These are phyloP conservation scores for Liparis tanakae DNA, from an alignment of 2,797 vertebrate genomes.

Conservation along the genomic window DNA sequence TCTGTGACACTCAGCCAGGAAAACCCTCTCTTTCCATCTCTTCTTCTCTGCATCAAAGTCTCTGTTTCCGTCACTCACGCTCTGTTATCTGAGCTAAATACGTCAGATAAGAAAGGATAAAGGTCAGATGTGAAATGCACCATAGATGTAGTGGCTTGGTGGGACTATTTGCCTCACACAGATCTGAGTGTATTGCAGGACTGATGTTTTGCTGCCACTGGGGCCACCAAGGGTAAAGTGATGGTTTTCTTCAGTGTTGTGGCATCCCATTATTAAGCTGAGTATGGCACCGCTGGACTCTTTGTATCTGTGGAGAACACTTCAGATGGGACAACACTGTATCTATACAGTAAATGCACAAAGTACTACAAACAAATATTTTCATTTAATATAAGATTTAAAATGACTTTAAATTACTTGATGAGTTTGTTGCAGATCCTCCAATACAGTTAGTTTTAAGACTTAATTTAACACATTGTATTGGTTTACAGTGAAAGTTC, in stretches of 20 bases:
- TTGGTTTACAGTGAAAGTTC: too few relatives aligned
- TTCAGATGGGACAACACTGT: too few relatives aligned
- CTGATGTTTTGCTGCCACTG: slow-evolving; percentile 18
- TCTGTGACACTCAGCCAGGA: slow-evolving; percentile 70
- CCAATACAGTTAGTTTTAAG: too few relatives aligned
- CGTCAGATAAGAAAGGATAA: slow-evolving; percentile 47
- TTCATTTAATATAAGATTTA: too few relatives aligned
- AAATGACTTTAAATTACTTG: too few relatives aligned
- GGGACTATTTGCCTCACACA: slow-evolving; percentile 6
- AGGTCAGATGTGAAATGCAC: background rate
- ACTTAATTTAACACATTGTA: too few relatives aligned
- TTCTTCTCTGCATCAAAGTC: slow-evolving; percentile 23
- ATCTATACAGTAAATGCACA: too few relatives aligned
- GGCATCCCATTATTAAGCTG: slow-evolving; percentile 16
- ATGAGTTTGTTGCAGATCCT: too few relatives aligned
- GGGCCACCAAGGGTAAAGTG: slow-evolving; percentile 1
- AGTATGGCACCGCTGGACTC: background rate
- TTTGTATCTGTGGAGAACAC: background rate
- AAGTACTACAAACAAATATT: too few relatives aligned
- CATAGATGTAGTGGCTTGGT: background rate
- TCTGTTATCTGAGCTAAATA: slow-evolving; percentile 45
- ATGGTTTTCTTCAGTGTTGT: slow-evolving; percentile 22
- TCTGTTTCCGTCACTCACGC: slow-evolving; percentile 11
- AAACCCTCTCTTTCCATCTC: slow-evolving; percentile 50
- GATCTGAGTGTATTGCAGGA: slow-evolving; percentile 2